Base-by-base conservation (phyloP, 2,113 vertebrate species). In the Noturus placidus region DNA sequence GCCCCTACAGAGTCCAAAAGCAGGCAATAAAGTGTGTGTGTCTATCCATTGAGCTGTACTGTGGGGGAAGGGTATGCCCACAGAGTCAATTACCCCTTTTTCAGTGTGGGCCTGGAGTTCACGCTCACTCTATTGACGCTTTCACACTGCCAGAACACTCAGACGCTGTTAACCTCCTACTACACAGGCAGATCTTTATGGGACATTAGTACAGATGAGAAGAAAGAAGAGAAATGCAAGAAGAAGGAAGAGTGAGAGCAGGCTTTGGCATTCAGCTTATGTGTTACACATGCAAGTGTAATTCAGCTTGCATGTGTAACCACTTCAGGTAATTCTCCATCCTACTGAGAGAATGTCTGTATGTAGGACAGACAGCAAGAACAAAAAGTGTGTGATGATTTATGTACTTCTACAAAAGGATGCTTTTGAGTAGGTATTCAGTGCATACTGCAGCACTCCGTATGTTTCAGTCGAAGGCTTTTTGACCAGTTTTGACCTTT, bases 11-110 rank as follows among this genome's bases (percentile, higher is more conserved):
- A 74, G 30, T 84, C 67, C 10, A 84, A 30, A 54, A 56, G 22
- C 61, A 52, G 42, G 63, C 42, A 84, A 50, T 33, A 33, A 70
- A 69, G 72, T 81, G 61, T 87, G 67, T 59, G 33, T 87, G 27
- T 42, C 50, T 35, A 17, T 81, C 72, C 80, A 42, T 83, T 72
- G 78, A 77, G 65, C 52, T 14, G 27, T 57, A 67, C 33, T n/a
- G 72, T 88, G 79, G 77, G 63, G 85, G 70, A 81, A 46, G 85
- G 67, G 83, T 42, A 33, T 52, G 25, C 57, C 22, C 27, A 22
- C 19, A 57, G 85, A 89, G 83, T 82, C 80, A 82, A 80, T 89
- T 84, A 82, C 84, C 79, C 69, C 77, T 76, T 67, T 86, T 81
- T 79, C 63, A 83, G 76, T 57, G 85, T 27, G 52, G 81, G 82